phyloP scores from a whole-genome alignment of 2,113 vertebrate genomes.

The Suricata suricatta region DNA sequence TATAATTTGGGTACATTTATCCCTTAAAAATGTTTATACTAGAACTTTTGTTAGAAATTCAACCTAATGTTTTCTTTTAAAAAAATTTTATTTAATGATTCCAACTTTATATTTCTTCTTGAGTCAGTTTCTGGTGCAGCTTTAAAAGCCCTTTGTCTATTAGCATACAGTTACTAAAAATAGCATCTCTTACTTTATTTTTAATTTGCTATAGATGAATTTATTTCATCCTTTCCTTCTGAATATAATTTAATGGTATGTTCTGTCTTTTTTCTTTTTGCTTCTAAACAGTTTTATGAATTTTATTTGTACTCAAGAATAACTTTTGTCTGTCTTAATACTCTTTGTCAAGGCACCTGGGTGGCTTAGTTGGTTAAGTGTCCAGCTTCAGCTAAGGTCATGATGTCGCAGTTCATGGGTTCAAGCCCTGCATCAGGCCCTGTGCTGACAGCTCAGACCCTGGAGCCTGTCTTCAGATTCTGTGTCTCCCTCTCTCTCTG shows the following conservation, averaged over 20 bases:
- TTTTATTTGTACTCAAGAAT: constrained; percentile 1
- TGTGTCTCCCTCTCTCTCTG: too few species aligned
- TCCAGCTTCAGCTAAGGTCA: too few species aligned
- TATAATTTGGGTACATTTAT: not conserved
- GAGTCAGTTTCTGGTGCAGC: not conserved
- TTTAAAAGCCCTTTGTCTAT: not conserved
- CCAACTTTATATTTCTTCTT: constrained; percentile 10
- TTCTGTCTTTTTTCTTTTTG: not conserved
- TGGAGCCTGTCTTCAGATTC: too few species aligned
- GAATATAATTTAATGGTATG: not conserved
- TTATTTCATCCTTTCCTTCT: constrained; percentile 32
- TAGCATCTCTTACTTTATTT: not conserved
- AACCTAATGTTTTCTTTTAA: constrained; percentile 37
- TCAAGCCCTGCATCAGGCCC: too few species aligned
- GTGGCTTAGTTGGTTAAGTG: too few species aligned
- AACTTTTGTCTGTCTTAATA: not conserved
- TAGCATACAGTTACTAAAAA: constrained; percentile 6
- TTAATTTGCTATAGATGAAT: not conserved
- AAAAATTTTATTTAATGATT: constrained; percentile 49
- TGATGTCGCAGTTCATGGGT: too few species aligned
- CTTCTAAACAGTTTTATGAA: not conserved
- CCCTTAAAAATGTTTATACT: not conserved
- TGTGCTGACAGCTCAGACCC: too few species aligned
- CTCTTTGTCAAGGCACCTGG: not conserved
- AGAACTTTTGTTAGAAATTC: not conserved